Evolutionary conservation across 2,113 vertebrate genomes (phyloP), one percentile per base, ranked within the genome.

Genomic region (Cochlearius cochlearius): DNA sequence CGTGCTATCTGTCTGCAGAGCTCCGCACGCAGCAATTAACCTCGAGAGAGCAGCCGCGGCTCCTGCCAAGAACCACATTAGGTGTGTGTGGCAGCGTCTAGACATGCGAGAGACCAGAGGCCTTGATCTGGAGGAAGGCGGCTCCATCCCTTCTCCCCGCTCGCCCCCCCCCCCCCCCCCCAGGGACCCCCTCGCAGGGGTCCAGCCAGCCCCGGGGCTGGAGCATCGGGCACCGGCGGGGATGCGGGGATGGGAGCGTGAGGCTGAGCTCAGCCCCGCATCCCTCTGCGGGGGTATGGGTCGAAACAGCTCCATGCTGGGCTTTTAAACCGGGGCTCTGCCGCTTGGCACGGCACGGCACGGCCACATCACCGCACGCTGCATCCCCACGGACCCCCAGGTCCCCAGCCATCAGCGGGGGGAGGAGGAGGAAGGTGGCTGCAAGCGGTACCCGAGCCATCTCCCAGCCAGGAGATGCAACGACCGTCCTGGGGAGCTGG

Each of bases 41-140:
- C 96, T 94, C 95, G 13, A 59, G 95, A 94, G 96, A 96, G 95
- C 92, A 88, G 91, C 90, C 29, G 50, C 9, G 22, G 95, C 95
- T 93, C 92, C 96, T 97, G 96, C 96, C 96, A 97, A 97, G 91
- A 97, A 96, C 95, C 96, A 93, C 96, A 97, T 97, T 96, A 95
- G 96, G 96, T 97, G 96, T 89, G 95, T 96, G 95, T 94, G 96
- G 96, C 96, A 95, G 94, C 41, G 96, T 97, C 96, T 97, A 97
- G 96, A 97, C 96, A 95, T 88, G 95, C 34, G 38, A 96, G 94
- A 96, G 96, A 96, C 82, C 95, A 96, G 96, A 93, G 92, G 96
- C 95, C 96, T 96, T 93, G 88, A 94, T 90, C 96, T 78, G 96
- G 85, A 96, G 94, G 66, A 82, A 94, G 82, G 39, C 22, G 30